Conservation (phyloP, 2,888 invertebrate genomes). For the Machimus atricapillus region DNA sequence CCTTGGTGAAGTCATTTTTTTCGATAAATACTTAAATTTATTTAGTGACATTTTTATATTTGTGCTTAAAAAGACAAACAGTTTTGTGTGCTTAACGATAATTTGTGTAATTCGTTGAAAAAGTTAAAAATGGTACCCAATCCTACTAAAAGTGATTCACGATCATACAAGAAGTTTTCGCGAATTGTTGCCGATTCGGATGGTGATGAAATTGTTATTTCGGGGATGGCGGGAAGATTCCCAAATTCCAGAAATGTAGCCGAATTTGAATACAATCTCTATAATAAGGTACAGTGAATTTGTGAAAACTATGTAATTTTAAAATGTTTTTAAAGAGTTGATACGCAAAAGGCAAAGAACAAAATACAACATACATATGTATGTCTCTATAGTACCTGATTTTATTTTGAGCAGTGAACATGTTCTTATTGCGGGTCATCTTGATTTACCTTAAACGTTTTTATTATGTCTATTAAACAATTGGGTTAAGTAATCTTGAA, state of each 20-base stretch:
- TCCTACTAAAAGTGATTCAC: slow-evolving; percentile 39
- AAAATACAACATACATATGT: no score
- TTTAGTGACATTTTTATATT: background rate
- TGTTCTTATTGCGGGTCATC: no score
- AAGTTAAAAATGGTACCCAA: slow-evolving; percentile 44
- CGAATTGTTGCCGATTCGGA: slow-evolving; percentile 57
- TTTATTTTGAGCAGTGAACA: no score
- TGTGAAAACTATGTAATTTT: background rate
- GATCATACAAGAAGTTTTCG: slow-evolving; percentile 52
- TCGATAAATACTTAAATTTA: background rate
- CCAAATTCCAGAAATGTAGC: slow-evolving; percentile 71
- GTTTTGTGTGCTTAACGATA: background rate
- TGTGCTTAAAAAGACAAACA: background rate
- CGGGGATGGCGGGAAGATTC: slow-evolving; percentile 69
- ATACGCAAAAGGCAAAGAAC: background rate
- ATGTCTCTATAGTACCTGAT: no score
- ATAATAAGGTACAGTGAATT: slow-evolving; percentile 63
- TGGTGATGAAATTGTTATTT: slow-evolving; percentile 67
- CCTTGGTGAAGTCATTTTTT: background rate
- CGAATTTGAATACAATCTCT: slow-evolving; percentile 70
- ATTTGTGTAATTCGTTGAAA: background rate
- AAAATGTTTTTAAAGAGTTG: background rate
- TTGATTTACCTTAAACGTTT: no score
- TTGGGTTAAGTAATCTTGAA: no score
- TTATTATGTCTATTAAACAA: no score